Evolutionary conservation across 2,888 invertebrate genomes (phyloP), one percentile per base, ranked within the genome.

Genomic region (Melanargia galathea): DNA sequence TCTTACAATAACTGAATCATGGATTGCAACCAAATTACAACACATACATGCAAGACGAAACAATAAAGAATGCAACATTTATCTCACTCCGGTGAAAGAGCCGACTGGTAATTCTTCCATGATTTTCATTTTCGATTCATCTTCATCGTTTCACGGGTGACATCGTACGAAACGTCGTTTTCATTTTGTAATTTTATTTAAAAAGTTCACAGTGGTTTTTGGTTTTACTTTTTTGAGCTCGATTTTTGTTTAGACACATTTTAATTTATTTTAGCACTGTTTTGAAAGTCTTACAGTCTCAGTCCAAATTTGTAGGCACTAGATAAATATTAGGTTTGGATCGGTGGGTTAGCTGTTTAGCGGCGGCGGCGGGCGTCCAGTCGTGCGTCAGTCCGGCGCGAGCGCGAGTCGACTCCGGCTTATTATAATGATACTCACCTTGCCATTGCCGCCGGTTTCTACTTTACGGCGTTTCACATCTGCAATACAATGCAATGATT

Each of bases 391-490:
- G 92, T 89, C 90, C 83, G 90, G 89, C 70, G 87, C 88, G 75
- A 84, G 81, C 77, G 78, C 77, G 82, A 80, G 74, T 83, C 86
- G 80, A 79, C 84, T 80, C 73, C 82, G 81, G 72, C 75, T 84
- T 82, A 87, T 80, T 76, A 83, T 78, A 82, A 86, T 92, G 92
- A 94, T 95, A 95, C 95, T 94, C 94, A 96, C 96, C 96, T 96
- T 97, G 92, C 95, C 93, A 85, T 93, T 93, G 79, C 87, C 82
- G 88, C 93, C 92, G 86, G 90, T 92, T 86, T 97, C 97, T 90
- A 96, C 84, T 94, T 96, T 97, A 92, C 96, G 95, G 88, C 97
- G 93, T 92, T 97, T 97, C 77, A 94, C 92, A 88, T 96, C 97
- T 95, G 92, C 22, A 78, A 87, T 71, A 70, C 73, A 65, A 56